Evolutionary conservation across 2,113 vertebrate genomes (phyloP).

Genomic region (Peromyscus leucopus): DNA sequence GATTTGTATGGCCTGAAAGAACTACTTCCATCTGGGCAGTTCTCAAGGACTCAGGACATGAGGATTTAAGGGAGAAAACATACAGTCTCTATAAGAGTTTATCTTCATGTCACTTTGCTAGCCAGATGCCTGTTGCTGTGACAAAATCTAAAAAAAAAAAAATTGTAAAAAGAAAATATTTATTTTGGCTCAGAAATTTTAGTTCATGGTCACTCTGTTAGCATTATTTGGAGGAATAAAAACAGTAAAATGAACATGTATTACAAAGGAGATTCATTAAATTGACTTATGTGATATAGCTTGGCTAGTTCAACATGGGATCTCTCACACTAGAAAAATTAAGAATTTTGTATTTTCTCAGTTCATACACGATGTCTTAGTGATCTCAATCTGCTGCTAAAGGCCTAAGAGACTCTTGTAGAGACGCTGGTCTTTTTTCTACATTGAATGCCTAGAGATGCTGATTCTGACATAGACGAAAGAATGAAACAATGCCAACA

Average conservation of each 20-base stretch:
- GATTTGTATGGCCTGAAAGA: not conserved
- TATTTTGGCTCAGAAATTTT: not conserved
- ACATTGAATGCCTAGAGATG: not conserved
- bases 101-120: not conserved
- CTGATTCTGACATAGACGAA: too few relatives aligned
- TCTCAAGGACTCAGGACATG: not conserved
- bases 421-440: not conserved
- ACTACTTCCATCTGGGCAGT: not conserved
- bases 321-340: not conserved
- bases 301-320: not conserved
- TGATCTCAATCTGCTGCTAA: not conserved
- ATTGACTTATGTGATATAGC: not conserved
- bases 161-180: not conserved
- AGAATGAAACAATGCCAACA: not conserved
- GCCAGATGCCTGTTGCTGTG: not conserved
- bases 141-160: not conserved
- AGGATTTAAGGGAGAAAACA: not conserved
- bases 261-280: not conserved
- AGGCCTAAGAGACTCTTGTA: too few relatives aligned
- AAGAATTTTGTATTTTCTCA: not conserved
- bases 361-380: too few relatives aligned
- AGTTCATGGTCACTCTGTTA: not conserved
- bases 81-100: not conserved
- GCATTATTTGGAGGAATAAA: not conserved
- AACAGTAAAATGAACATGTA: not conserved